Evolutionary conservation across 2,888 invertebrate species (phyloP), one percentile per base, ranked within the genome.

Genomic region (Mesochorus sp.): DNA sequence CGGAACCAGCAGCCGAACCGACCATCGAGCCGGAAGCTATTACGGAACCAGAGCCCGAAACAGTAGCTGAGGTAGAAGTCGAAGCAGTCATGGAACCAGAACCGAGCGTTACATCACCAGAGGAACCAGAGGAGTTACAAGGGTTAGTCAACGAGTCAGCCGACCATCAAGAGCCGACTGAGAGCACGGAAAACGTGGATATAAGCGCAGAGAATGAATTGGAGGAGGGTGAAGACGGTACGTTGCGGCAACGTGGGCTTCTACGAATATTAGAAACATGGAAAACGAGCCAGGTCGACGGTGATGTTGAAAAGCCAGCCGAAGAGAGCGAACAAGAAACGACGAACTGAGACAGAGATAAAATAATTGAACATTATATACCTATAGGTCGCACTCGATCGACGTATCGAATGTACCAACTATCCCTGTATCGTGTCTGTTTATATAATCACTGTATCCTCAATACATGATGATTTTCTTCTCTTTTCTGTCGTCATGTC

Each of bases 191-290:
- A 53, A 76, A 75, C 37, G 81, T 80, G 77, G 85, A 85, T 76
- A 82, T 47, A 19, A 37, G 76, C 34, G 82, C 83, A 28, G 80
- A 80, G 51, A 82, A 77, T 74, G 76, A 76, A 49, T 62, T 59
- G 34, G 64, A 47, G 47, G 64, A 55, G 42, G 81, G 76, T 3
- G 64, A 80, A 39, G 77, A 85, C 19, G 87, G 85, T 87, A 87
- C 55, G 85, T 87, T 82, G 53, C 76, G 81, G 34, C 71, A 82
- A 76, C 73, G 61, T 62, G 76, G 80, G 57, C 76, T 76, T n/a
- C 76, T 81, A 34, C 71, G 72, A 74, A 68, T 79, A 61, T 78
- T 81, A 80, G 81, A 82, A 71, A 80, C 76, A 71, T 64, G 59
- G 73, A 47, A 71, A 73, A 73, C 74, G 55, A 62, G 47, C 67